Conservation (phyloP, 1,140 invertebrate genomes). For the Drosophila arizonae region DNA sequence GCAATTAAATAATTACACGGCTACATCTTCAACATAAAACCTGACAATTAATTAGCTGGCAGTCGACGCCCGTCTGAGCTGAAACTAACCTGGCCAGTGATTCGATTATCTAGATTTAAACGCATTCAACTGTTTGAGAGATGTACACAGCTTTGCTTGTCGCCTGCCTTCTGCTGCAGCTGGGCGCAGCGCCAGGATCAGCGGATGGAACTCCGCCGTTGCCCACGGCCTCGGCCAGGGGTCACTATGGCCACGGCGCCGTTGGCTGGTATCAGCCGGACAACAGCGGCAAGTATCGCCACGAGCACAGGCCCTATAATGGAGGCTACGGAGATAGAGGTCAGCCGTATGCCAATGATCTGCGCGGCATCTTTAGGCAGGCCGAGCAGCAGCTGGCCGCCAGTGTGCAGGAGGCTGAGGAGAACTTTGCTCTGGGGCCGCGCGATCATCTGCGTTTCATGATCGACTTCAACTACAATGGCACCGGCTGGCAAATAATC, state of each 20-base stretch:
- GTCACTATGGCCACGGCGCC: slow-evolving; percentile 64
- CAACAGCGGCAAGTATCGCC: slow-evolving; percentile 74
- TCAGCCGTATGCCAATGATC: slow-evolving; percentile 54
- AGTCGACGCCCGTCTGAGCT: slow-evolving; percentile 3
- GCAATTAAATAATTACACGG: slow-evolving; percentile 56
- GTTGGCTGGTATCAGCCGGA: slow-evolving; percentile 69
- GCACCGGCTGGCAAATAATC: slow-evolving; percentile 75
- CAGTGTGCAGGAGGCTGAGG: slow-evolving; percentile 39
- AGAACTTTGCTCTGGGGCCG: slow-evolving; percentile 52
- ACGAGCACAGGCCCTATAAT: slow-evolving; percentile 72
- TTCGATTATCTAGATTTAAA: slow-evolving; percentile 48
- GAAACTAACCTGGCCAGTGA: slow-evolving; percentile 64
- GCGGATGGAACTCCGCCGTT: slow-evolving; percentile 10
- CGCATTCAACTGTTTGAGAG: slow-evolving; percentile 44
- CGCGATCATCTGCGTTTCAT: slow-evolving; percentile 75
- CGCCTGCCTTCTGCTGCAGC: slow-evolving; percentile 25
- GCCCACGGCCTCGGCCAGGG: slow-evolving; percentile 23
- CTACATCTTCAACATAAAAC: slow-evolving; percentile 57
- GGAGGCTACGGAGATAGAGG: slow-evolving; percentile 77
- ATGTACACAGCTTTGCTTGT: slow-evolving; percentile 59
- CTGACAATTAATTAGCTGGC: slow-evolving; percentile 43
- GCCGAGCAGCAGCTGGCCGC: slow-evolving; percentile 48
- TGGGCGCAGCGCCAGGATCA: background rate
- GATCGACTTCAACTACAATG: slow-evolving; percentile 78
- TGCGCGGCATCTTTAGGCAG: slow-evolving; percentile 52